A percentile compares a stretch with the other conserved stretches of the same genome.
Conservation (phyloP, 2,113 vertebrate species). For the Dasyprocta punctata region DNA sequence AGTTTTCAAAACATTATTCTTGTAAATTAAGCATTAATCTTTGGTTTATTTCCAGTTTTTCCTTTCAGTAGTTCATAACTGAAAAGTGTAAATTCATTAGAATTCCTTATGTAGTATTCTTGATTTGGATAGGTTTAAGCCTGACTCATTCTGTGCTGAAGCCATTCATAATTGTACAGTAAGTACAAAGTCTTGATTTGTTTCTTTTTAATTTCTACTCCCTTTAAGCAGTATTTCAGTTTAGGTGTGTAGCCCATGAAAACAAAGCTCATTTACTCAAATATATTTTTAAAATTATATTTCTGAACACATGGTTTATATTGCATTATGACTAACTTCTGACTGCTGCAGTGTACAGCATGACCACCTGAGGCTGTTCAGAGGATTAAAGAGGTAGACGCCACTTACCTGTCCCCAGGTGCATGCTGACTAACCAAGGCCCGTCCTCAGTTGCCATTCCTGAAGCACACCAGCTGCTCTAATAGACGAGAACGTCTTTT, state of each 20-base stretch:
- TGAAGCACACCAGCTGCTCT: rapidly evolving
- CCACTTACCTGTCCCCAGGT: background rate
- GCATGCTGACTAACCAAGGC: no score
- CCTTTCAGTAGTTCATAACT: background rate
- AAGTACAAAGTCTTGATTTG: background rate
- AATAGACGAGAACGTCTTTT: background rate
- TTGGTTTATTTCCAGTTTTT: background rate
- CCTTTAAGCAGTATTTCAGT: background rate
- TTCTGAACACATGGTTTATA: background rate
- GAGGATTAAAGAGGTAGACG: background rate
- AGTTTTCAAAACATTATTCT: background rate
- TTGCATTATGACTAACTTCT: background rate
- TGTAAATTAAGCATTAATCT: background rate
- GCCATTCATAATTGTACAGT: background rate
- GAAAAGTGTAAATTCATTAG: background rate
- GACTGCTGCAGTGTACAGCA: background rate
- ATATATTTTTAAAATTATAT: background rate
- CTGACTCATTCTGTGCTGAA: background rate
- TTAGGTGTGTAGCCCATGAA: background rate
- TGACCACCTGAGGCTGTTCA: background rate
- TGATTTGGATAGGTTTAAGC: background rate
- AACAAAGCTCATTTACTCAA: background rate
- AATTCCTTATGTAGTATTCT: background rate
- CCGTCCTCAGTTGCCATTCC: background rate
- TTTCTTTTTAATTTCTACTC: background rate